A percentile compares a stretch with the other conserved stretches of the same genome.
phyloP scores from a whole-genome alignment of 2,113 vertebrate species.

The Panthera tigris region DNA sequence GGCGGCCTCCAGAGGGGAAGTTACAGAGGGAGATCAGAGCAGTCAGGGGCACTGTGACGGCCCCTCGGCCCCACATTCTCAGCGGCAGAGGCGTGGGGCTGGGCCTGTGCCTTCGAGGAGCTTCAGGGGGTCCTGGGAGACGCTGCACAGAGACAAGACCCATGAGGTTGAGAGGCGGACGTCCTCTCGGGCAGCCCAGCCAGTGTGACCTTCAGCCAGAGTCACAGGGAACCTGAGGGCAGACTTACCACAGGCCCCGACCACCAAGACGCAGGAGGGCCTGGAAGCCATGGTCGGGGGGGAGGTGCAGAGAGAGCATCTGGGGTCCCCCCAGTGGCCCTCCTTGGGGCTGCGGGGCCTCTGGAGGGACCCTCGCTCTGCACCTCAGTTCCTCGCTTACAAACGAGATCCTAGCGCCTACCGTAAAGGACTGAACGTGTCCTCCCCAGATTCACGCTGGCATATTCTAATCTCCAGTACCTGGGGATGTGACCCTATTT shows the following conservation, averaged over 20 bases:
- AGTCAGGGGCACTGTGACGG: fast-evolving
- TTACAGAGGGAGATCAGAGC: not conserved
- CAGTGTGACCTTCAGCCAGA: not conserved
- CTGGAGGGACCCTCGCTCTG: fast-evolving
- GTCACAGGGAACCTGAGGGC: not conserved
- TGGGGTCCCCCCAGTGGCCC: not conserved
- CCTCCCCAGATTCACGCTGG: not conserved
- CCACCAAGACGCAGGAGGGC: not conserved
- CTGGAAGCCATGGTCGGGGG: not conserved
- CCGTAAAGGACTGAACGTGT: fast-evolving
- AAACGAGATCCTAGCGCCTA: not conserved
- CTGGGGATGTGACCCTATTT: not conserved
- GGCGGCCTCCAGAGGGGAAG: not conserved
- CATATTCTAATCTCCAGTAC: not conserved
- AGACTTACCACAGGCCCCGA: no score
- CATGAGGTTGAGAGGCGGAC: not conserved
- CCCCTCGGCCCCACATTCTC: not conserved
- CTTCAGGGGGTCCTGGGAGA: not conserved
- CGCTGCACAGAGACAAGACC: not conserved
- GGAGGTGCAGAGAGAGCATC: not conserved
- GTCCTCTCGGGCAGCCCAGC: not conserved
- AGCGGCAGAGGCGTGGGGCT: not conserved
- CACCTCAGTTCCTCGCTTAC: not conserved
- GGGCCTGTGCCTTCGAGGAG: not conserved
- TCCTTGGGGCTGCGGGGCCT: not conserved